Base-by-base conservation (phyloP, 2,113 vertebrate genomes). In the Mixornis gularis region DNA sequence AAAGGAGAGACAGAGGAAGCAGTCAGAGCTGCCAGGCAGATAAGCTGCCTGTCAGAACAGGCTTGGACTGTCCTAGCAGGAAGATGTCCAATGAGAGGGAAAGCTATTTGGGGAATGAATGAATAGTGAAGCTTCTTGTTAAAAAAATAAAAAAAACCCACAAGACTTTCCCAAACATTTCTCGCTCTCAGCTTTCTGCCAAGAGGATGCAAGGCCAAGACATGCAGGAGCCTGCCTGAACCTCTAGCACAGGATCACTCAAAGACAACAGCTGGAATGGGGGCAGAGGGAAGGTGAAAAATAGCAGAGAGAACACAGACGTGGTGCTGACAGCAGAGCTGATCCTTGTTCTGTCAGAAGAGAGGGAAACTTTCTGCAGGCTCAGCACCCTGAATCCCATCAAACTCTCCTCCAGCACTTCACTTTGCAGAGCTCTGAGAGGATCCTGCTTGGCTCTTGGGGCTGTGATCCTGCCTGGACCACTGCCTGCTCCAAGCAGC, bases 41-140 rank as follows among this genome's bases (percentile, higher is more conserved):
- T 95, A 95, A 96, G 83, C 90, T 3, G 84, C 95, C 79, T 95
- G 96, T 96, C 89, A 83, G 94, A 96, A 96, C 96, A 96, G 56
- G 95, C 93, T 89, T 72, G 87, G 77, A 92, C 92, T 82, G 80
- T 93, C 90, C 85, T 81, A 74, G 79, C 89, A 91, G 90, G 85
- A 94, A 64, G 92, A 94, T 81, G 71, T 91, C 96, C 89, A 94
- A 79, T 80, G 40, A 96, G 89, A 92, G 46, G 60, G 34, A 87
- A 92, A 95, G 92, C 82, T 95, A 96, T 90, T 82, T 87, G 76
- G 74, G 58, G 93, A 96, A 96, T 90, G 77, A 96, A 93, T 94
- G 71, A 96, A 94, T 91, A 87, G 84, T 34, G 40, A 94, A 81
- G 72, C 27, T 85, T 87, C 74, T 87, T 88, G 49, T 27, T 85